Conservation (phyloP, 2,888 invertebrate genomes). For the Lasiommata megera region DNA sequence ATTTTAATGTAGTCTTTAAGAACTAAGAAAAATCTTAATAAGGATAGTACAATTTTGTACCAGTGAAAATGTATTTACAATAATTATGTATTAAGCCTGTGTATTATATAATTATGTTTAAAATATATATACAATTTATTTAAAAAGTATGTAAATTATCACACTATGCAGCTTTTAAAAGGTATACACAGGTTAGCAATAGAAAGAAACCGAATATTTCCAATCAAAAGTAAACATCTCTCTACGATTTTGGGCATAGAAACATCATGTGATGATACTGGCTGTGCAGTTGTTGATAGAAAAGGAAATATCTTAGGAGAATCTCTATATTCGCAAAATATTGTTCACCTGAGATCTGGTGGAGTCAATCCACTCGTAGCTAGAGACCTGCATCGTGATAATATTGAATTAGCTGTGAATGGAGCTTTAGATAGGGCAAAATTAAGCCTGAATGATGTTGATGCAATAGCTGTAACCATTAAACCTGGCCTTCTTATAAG, state of each 20-base stretch:
- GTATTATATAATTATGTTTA: no score
- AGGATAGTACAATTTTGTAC: no score
- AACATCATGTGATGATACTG: constrained; percentile 99
- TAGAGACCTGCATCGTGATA: constrained; percentile 87
- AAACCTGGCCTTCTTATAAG: constrained; percentile 93
- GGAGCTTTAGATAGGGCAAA: constrained; percentile 83
- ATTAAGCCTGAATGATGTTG: constrained; percentile 83
- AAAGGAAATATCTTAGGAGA: constrained; percentile 89
- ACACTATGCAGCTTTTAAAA: neutral
- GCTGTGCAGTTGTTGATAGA: constrained; percentile 91
- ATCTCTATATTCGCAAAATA: constrained; percentile 89
- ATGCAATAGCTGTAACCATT: constrained; percentile 95
- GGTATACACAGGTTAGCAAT: neutral
- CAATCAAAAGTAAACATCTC: neutral
- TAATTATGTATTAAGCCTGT: no score
- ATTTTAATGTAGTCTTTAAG: no score
- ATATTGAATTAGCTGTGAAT: constrained; percentile 88
- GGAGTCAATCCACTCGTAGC: constrained; percentile 96
- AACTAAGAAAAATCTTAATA: no score
- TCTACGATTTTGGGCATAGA: constrained; percentile 91
- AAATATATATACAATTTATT: neutral
- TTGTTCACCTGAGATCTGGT: constrained; percentile 86
- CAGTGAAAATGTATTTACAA: no score
- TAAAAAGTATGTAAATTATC: neutral
- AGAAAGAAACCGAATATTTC: neutral